Evolutionary conservation across 2,888 invertebrate species (phyloP).

Genomic region (Trissonchulus sp.): DNA sequence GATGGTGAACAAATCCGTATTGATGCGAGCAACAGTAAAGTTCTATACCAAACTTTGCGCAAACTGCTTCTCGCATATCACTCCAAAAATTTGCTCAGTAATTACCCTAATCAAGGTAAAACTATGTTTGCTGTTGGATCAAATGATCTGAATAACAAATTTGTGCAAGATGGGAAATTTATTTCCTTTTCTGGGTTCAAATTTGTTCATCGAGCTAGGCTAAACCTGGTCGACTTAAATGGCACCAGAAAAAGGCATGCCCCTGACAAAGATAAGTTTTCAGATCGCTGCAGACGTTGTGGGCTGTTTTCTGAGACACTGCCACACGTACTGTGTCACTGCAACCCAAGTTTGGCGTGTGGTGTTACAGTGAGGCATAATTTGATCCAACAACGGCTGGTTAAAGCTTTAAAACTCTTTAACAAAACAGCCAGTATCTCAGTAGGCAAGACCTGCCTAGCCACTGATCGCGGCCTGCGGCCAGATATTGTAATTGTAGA

Average conservation of each 20-base stretch:
- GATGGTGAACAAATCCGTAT: no score
- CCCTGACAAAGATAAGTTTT: not conserved
- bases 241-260: slow-evolving; percentile 26
- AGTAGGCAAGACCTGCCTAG: not conserved
- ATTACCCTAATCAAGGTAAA: no score
- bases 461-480: not conserved
- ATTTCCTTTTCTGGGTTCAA: slow-evolving; percentile 49
- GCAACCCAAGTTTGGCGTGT: slow-evolving; percentile 43
- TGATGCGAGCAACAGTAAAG: no score
- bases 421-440: not conserved
- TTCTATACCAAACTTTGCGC: no score
- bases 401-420: not conserved
- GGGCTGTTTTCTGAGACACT: slow-evolving; percentile 42
- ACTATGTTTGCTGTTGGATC: no score
- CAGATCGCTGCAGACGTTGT: slow-evolving; percentile 43
- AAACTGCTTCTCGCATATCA: no score
- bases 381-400: slow-evolving; percentile 3
- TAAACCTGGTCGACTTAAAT: slow-evolving; percentile 44
- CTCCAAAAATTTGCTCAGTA: no score
- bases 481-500: slow-evolving; percentile 1
- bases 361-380: not conserved
- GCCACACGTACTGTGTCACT: no score
- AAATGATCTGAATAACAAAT: not conserved
- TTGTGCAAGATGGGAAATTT: slow-evolving; percentile 1
- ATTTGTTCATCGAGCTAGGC: slow-evolving; percentile 47